Evolutionary conservation across 2,888 invertebrate species (phyloP), one percentile per base, ranked within the genome.

Genomic region (Drosophila antonietae): DNA sequence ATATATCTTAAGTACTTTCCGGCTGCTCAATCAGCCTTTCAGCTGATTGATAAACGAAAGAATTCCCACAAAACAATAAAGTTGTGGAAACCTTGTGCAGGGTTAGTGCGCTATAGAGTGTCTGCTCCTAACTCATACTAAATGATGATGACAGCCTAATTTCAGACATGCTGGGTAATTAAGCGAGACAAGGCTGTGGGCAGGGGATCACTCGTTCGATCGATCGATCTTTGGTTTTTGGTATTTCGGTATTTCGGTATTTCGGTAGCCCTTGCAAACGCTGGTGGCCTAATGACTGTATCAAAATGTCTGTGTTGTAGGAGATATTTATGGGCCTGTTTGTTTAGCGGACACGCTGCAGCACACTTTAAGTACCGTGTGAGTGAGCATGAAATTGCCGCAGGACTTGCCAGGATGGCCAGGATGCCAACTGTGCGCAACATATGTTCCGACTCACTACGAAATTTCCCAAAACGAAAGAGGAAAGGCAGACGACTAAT

Each of bases 141-240:
- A 77, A 78, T 65, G 89, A 73, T 89, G 83, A 87, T 89, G 83
- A 84, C 83, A 84, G 84, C 89, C 84, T 89, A 89, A 84, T 84
- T 89, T 84, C 80, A 67, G 88, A 66, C 78, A 68, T 67, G 59
- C 61, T 47, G 64, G 73, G 78, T 81, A 78, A 80, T 78, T 80
- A 78, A 63, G 43, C 81, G 63, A 46, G 46, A 44, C 68, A 77
- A 23, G 53, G 47, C 18, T 52, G 57, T n/a, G 75, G 55, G 80
- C 20, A 56, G 79, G 65, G 57, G 35, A 58, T 63, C 65, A 47
- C 39, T 55, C 55, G 55, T 12, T 46, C 33, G 57, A 60, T 52
- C 66, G 57, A 76, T 65, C 65, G 53, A 74, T 56, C 47, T 55
- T 44, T 37, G 44, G 55, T 41, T 10, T 52, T 49, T 31, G 70